phyloP scores from a whole-genome alignment of 2,888 invertebrate species.

The Abrostola tripartita region DNA sequence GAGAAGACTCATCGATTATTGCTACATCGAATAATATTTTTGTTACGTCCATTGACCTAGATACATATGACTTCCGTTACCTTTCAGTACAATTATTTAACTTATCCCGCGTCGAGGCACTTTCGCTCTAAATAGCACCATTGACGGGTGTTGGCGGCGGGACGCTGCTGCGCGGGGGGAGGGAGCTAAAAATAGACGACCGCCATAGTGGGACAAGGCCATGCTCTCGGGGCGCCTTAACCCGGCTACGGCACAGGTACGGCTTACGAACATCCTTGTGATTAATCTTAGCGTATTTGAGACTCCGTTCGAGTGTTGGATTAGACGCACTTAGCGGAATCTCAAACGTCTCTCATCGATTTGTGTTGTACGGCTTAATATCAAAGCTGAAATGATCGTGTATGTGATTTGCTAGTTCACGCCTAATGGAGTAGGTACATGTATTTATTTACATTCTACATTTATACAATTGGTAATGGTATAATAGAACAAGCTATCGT shows the following conservation, averaged over 20 bases:
- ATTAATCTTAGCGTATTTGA: slow-evolving; percentile 80
- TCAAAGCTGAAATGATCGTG: slow-evolving; percentile 30
- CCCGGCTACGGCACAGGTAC: slow-evolving; percentile 69
- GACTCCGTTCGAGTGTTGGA: slow-evolving; percentile 67
- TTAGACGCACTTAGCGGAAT: slow-evolving; percentile 70
- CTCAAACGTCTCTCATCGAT: slow-evolving; percentile 62
- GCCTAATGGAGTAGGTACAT: slow-evolving; percentile 1
- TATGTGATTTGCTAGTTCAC: slow-evolving; percentile 17
- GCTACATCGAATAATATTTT: slow-evolving; percentile 6
- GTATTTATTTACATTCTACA: too few species aligned
- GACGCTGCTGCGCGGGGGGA: slow-evolving; percentile 61
- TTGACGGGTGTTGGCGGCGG: slow-evolving; percentile 70
- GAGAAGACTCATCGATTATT: slow-evolving; percentile 18
- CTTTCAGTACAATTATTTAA: slow-evolving; percentile 55
- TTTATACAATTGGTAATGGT: too few species aligned
- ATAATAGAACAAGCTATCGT: too few species aligned
- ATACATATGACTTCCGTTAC: slow-evolving; percentile 21
- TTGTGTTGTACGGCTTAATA: slow-evolving; percentile 50
- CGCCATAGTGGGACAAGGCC: slow-evolving; percentile 83
- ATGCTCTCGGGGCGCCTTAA: slow-evolving; percentile 68
- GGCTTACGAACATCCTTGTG: slow-evolving; percentile 77
- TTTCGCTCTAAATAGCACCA: slow-evolving; percentile 81
- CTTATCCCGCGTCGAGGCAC: slow-evolving; percentile 56
- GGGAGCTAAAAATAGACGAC: slow-evolving; percentile 82
- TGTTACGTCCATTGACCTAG: background rate